These are phyloP conservation scores for Drosophila seguyi DNA, from an alignment of 1,140 invertebrate species.

Conservation along the genomic window DNA sequence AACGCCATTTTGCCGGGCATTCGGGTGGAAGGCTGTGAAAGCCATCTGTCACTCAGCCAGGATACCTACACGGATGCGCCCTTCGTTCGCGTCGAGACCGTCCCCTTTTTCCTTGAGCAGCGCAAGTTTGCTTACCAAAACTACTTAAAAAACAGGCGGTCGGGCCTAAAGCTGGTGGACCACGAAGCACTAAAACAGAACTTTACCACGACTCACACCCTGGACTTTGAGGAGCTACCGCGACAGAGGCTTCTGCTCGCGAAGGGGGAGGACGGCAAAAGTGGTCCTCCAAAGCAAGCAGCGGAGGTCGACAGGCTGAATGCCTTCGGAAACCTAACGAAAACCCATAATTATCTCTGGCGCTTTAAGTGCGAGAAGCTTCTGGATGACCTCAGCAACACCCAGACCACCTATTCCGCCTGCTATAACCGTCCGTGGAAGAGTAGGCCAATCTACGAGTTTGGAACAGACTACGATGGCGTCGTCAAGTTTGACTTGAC, in stretches of 20 bases:
- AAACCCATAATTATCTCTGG: constrained; percentile 25
- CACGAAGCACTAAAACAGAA: constrained; percentile 23
- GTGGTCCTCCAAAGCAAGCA: constrained; percentile 4
- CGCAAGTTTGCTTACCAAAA: constrained; percentile 37
- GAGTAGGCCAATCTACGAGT: constrained; percentile 13
- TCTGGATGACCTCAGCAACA: background rate
- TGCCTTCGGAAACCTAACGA: constrained; percentile 52
- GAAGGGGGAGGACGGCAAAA: background rate
- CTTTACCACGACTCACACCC: constrained; percentile 58
- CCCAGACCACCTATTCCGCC: constrained; percentile 43
- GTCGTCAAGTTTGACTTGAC: constrained; percentile 27
- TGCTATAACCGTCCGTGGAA: constrained; percentile 12
- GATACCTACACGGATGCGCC: constrained; percentile 34
- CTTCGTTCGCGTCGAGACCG: background rate
- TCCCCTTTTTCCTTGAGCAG: constrained; percentile 13
- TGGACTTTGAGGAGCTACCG: constrained; percentile 53
- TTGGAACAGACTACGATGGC: constrained; percentile 30
- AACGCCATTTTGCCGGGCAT: constrained; percentile 64
- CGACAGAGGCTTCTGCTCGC: background rate
- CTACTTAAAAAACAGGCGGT: constrained; percentile 10
- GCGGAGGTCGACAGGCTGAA: constrained; percentile 40
- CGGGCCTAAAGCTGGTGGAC: constrained; percentile 41
- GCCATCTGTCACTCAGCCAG: constrained; percentile 45
- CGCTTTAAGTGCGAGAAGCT: constrained; percentile 13
- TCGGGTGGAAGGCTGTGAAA: constrained; percentile 36